Base-by-base conservation (phyloP, 1,140 invertebrate genomes). In the Geopemphigus sp. region DNA sequence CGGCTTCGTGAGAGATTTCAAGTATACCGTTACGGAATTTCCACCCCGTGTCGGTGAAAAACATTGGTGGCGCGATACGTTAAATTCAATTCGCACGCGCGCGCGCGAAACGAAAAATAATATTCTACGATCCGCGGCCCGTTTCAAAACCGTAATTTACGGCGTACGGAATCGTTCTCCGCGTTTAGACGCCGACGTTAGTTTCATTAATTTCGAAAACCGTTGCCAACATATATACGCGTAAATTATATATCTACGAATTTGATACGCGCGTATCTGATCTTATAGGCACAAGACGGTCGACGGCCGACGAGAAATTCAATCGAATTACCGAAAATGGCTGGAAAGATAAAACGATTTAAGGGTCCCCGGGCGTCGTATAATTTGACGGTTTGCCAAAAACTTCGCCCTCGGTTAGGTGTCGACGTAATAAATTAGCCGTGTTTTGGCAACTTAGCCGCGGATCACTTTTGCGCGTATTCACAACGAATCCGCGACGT, bases 381-480 rank as follows among this genome's bases (percentile, higher is more conserved):
- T 39, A 78, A 78, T 78, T 63, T 78, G 74, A 78, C 15, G 22
- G 22, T 59, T 78, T 78, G 74, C 74, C 74, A 78, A 63, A 50
- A 63, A 22, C 26, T 50, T 57, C 39, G 26, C n/a, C 24, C 22
- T 6, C 24, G 14, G 39, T 63, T 59, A 78, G 74, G 74, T 61
- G 74, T 61, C 47, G 74, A 45, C 61, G 29, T 78, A 45, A 78
- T 78, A 61, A 63, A 78, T 78, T 61, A 78, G 74, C 47, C 56
- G 29, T 63, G 63, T 39, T 78, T 78, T 78, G 74, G 74, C 74
- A 78, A 57, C 72, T 19, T 45, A 14, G 15, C 22, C 32, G 29
- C 57, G 4, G 26, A 22, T n/a, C 14, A 17, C 15, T n/a, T 19
- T 17, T 29, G 22, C 57, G 6, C 66, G 39, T 26, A 61, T 45